Percentiles rank a stretch among this genome's conserved stretches.
Evolutionary conservation across 1,140 invertebrate species (phyloP).

Genomic region (Orchestia grillus): DNA sequence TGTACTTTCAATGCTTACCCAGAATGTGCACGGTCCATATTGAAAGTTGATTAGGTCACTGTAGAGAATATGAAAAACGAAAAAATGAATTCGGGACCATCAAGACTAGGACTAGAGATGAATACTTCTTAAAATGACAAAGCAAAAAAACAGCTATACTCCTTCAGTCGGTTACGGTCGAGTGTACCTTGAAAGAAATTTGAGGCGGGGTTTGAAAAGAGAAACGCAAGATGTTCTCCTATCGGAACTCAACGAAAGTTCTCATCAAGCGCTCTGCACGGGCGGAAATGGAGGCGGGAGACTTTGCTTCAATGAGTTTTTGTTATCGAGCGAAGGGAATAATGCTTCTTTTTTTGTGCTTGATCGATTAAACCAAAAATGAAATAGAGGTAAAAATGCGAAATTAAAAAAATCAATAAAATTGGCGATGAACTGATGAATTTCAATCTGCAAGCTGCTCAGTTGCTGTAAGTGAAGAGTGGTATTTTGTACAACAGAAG

Average conservation of each 20-base stretch:
- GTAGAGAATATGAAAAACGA: no score
- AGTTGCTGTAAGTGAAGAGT: no score
- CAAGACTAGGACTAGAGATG: background rate
- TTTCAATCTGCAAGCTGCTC: no score
- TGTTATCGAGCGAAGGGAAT: background rate
- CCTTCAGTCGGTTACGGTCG: background rate
- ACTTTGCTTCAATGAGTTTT: background rate
- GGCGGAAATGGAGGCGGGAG: background rate
- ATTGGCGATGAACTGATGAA: no score
- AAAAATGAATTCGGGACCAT: no score
- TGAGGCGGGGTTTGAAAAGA: background rate
- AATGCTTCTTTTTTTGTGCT: background rate
- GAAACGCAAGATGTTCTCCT: background rate
- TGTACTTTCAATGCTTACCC: no score
- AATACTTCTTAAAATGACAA: background rate
- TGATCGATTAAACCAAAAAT: background rate
- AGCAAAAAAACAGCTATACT: background rate
- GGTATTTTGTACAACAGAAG: no score
- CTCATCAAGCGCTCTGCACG: background rate
- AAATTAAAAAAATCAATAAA: no score
- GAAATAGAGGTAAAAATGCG: no score
- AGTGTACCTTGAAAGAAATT: background rate
- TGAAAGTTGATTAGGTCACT: no score
- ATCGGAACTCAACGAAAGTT: background rate
- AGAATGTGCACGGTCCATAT: no score